A percentile compares a stretch with the other conserved stretches of the same genome.
Conservation (phyloP, 2,888 invertebrate species). For the Ptychoptera contaminata region DNA sequence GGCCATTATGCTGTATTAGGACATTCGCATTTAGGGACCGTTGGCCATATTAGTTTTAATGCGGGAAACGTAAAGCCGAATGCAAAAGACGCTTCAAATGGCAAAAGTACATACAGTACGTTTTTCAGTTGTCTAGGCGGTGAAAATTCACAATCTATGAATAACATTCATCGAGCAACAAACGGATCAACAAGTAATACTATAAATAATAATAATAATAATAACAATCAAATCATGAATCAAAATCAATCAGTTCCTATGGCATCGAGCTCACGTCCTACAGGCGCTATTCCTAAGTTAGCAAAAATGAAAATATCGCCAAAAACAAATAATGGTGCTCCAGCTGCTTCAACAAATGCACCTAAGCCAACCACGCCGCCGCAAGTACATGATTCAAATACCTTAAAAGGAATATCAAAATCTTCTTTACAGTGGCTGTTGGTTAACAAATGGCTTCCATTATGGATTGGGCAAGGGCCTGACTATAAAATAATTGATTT, state of each 20-base stretch:
- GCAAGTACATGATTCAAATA: neutral
- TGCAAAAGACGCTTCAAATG: neutral
- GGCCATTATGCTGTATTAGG: conserved; percentile 31
- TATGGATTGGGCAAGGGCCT: conserved; percentile 42
- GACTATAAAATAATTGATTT: conserved; percentile 36
- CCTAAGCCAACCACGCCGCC: neutral
- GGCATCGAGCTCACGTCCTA: conserved; percentile 4
- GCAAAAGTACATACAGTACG: conserved; percentile 27
- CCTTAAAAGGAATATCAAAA: conserved; percentile 37
- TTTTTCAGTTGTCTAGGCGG: conserved; percentile 31
- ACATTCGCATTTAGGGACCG: conserved; percentile 31
- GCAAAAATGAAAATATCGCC: neutral
- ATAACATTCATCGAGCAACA: conserved; percentile 25
- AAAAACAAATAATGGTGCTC: neutral
- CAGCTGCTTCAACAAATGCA: neutral
- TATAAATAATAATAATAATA: neutral
- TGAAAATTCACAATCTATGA: conserved; percentile 32
- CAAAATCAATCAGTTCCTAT: neutral
- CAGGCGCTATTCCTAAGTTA: conserved; percentile 12
- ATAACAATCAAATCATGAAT: neutral
- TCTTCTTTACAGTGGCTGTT: conserved; percentile 48
- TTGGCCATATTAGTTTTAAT: conserved; percentile 30
- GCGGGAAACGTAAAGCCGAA: conserved; percentile 12
- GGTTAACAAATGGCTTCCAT: conserved; percentile 47
- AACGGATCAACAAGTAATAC: conserved; percentile 13